These are phyloP conservation scores for Marasmarcha lunaedactyla DNA, from an alignment of 2,888 invertebrate genomes.

Conservation along the genomic window DNA sequence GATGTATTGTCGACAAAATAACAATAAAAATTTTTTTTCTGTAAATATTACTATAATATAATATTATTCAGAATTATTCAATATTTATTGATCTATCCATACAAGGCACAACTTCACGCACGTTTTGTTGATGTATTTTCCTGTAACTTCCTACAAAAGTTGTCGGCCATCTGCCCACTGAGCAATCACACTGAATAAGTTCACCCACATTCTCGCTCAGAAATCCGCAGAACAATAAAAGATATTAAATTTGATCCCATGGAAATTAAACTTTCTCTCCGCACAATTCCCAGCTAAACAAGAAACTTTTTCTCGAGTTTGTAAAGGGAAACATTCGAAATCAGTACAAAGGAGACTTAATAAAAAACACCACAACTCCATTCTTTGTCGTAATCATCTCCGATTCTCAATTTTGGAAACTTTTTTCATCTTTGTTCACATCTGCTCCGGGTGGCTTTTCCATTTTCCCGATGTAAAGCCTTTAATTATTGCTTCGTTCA, in stretches of 20 bases:
- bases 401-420: slow-evolving; percentile 56
- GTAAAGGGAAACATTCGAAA: slow-evolving; percentile 50
- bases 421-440: slow-evolving; percentile 67
- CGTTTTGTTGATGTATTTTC: no score
- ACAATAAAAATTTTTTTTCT: no score
- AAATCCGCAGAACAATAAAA: slow-evolving; percentile 25
- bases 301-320: slow-evolving; percentile 39
- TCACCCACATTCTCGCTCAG: no score
- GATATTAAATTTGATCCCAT: slow-evolving; percentile 34
- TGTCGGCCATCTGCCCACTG: no score
- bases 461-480: not conserved
- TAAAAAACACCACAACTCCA: slow-evolving; percentile 58
- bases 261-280: slow-evolving; percentile 43
- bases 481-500: not conserved
- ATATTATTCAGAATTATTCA: no score
- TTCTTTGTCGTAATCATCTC: slow-evolving; percentile 63
- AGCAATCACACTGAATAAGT: no score
- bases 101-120: no score
- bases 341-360: slow-evolving; percentile 58
- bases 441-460: slow-evolving; percentile 35
- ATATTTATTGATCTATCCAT: no score
- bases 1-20: no score
- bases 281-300: slow-evolving; percentile 33
- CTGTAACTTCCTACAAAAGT: no score
- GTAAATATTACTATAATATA: no score